These are phyloP conservation scores for Alaudala cheleensis DNA, from an alignment of 2,113 vertebrate species.

Conservation along the genomic window DNA sequence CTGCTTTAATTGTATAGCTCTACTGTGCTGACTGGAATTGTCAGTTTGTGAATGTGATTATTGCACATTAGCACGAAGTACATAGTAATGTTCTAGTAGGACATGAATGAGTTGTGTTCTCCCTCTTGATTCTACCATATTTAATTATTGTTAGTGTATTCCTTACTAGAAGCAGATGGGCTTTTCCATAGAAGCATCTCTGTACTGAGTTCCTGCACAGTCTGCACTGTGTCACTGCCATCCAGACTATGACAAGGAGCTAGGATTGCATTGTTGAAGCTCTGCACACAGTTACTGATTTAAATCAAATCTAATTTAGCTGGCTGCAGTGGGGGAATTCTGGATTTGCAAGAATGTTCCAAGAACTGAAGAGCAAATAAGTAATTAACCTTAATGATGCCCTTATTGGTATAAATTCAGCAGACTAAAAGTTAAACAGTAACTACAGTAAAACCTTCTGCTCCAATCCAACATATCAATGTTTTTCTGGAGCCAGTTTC, in stretches of 20 bases:
- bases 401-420: background rate
- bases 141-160: constrained; percentile 22
- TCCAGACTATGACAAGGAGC: background rate
- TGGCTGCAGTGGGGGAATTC: background rate
- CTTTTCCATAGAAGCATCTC: background rate
- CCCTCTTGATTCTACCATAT: constrained; percentile 1
- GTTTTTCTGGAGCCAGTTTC: background rate
- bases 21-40: constrained; percentile 32
- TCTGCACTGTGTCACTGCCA: background rate
- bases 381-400: background rate
- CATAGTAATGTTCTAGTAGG: background rate
- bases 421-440: background rate
- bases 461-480: background rate
- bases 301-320: background rate
- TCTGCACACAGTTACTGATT: background rate
- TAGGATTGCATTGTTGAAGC: background rate
- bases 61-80: constrained; percentile 23
- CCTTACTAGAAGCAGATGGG: constrained; percentile 16
- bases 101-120: background rate
- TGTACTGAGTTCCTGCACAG: background rate
- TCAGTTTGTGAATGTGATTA: constrained; percentile 23
- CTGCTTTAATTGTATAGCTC: constrained; percentile 20
- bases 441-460: background rate
- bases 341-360: background rate
- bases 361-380: background rate